Conservation (phyloP, 2,888 invertebrate genomes). For the Dasysyrphus tricinctus region DNA sequence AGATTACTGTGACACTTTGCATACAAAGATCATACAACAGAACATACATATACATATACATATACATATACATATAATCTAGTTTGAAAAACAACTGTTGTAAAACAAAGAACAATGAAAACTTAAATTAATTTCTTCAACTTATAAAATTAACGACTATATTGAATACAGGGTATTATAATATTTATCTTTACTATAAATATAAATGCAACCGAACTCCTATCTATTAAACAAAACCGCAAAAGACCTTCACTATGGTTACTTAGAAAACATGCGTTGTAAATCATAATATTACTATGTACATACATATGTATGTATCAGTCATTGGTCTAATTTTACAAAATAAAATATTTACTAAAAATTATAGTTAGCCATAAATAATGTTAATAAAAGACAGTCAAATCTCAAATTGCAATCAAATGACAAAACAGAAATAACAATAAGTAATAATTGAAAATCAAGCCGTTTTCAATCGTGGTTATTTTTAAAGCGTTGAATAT, state of each 20-base stretch:
- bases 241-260: constrained; percentile 21
- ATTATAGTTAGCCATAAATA: background rate
- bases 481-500: background rate
- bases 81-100: constrained; percentile 14
- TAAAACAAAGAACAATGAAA: constrained; percentile 8
- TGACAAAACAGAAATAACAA: background rate
- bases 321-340: constrained; percentile 49
- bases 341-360: constrained; percentile 42
- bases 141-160: background rate
- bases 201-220: background rate
- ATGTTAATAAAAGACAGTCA: background rate
- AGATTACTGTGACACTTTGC: constrained; percentile 9
- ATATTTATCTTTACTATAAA: too few relatives aligned
- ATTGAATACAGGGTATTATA: background rate
- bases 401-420: background rate
- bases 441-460: background rate
- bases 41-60: background rate
- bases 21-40: background rate
- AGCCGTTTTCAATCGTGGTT: background rate
- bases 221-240: constrained; percentile 37
- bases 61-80: background rate
- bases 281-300: background rate
- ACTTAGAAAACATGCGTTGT: constrained; percentile 32
- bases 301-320: background rate
- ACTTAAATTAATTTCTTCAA: background rate